Percentiles rank a stretch among this genome's conserved stretches.
Evolutionary conservation across 2,113 vertebrate genomes (phyloP).

Genomic region (Cynocephalus volans): DNA sequence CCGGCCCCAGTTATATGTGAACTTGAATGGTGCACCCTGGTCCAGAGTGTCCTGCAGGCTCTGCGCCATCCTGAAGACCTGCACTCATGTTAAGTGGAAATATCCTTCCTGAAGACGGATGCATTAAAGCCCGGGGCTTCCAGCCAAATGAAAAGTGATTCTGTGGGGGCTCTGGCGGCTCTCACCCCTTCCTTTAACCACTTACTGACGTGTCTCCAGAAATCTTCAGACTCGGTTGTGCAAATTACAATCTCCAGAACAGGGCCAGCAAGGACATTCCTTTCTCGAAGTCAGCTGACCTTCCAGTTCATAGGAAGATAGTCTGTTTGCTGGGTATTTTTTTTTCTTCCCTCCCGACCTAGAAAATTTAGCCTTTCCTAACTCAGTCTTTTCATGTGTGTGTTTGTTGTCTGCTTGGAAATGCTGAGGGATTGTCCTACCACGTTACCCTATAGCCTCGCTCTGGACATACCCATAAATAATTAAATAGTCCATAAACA

Average conservation of each 20-base stretch:
- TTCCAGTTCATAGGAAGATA: conserved; percentile 30
- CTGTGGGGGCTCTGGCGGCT: neutral
- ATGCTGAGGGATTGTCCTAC: neutral
- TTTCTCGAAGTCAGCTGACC: conserved; percentile 39
- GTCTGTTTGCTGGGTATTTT: neutral
- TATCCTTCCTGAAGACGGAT: conserved; percentile 35
- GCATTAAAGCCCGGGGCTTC: neutral
- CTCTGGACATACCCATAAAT: conserved; percentile 47
- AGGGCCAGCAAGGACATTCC: neutral
- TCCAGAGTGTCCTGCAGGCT: neutral
- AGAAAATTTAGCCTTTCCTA: conserved; percentile 64
- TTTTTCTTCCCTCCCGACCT: neutral
- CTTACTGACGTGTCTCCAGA: conserved; percentile 63
- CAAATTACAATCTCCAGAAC: conserved; percentile 68
- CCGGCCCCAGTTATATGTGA: neutral
- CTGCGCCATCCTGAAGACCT: neutral
- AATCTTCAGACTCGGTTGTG: conserved; percentile 42
- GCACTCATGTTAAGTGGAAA: conserved; percentile 32
- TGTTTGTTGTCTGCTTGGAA: conserved; percentile 70
- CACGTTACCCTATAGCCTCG: neutral
- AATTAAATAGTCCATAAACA: conserved; percentile 51
- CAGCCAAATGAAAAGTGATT: neutral
- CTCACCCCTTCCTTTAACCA: neutral
- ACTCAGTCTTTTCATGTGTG: conserved; percentile 28
- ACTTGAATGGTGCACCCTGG: neutral